Conservation (phyloP, 2,113 vertebrate genomes). For the Pluvialis apricaria region DNA sequence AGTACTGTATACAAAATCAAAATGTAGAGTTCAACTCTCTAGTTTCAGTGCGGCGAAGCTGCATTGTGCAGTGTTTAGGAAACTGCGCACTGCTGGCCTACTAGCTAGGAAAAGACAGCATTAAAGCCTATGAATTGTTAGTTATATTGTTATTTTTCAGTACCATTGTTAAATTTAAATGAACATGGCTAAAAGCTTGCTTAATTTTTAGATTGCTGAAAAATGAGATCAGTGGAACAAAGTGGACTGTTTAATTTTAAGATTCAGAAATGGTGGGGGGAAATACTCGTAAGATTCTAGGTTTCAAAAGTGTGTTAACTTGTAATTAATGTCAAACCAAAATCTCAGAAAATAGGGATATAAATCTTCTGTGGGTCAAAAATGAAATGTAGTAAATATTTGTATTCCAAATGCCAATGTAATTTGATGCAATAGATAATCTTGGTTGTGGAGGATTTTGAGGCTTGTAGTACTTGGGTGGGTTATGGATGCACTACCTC, state of each 20-base stretch:
- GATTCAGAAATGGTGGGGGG: neutral
- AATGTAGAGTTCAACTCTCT: neutral
- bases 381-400: neutral
- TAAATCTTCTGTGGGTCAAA: neutral
- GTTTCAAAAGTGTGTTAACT: neutral
- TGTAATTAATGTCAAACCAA: neutral
- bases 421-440: neutral
- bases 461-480: neutral
- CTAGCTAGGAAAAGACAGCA: neutral
- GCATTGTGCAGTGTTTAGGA: neutral
- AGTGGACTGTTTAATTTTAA: neutral
- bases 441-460: neutral
- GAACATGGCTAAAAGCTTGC: neutral
- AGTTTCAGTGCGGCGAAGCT: neutral
- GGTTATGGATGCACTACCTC: neutral
- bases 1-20: neutral
- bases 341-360: neutral
- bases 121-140: neutral
- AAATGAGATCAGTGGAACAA: neutral
- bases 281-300: neutral
- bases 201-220: neutral
- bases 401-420: neutral
- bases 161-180: neutral
- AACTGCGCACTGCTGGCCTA: neutral
- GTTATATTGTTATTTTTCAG: neutral